These are phyloP conservation scores for Melipona beecheii DNA, from an alignment of 2,888 invertebrate genomes.

Conservation along the genomic window DNA sequence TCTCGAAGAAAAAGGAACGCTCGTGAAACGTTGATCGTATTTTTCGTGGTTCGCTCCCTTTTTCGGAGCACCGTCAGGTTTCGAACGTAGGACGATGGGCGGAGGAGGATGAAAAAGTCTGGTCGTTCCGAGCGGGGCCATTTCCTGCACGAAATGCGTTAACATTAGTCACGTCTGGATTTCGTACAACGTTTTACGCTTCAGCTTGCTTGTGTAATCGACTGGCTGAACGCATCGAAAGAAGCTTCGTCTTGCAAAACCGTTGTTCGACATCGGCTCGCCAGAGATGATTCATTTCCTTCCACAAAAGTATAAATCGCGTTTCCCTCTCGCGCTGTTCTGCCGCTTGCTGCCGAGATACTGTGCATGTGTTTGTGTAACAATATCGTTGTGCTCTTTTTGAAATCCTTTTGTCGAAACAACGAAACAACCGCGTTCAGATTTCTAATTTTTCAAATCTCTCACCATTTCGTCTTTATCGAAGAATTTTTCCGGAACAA, in stretches of 20 bases:
- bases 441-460: not conserved
- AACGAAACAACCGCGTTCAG: not conserved
- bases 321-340: not conserved
- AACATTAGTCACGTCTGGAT: conserved; percentile 62
- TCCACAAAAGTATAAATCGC: not conserved
- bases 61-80: conserved; percentile 56
- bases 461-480: not conserved
- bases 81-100: conserved; percentile 64
- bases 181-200: conserved; percentile 50
- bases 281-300: conserved; percentile 26
- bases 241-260: conserved; percentile 22
- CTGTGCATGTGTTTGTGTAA: not conserved
- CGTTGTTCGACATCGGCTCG: conserved; percentile 28
- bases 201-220: conserved; percentile 37
- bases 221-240: conserved; percentile 15
- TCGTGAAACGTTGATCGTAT: conserved; percentile 37
- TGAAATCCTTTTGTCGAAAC: not conserved
- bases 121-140: conserved; percentile 37
- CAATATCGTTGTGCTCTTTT: not conserved
- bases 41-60: conserved; percentile 41
- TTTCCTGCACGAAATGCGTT: conserved; percentile 56
- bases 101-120: conserved; percentile 53
- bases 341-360: not conserved
- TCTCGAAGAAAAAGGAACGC: conserved; percentile 11
- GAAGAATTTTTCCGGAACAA: not conserved